phyloP scores from a whole-genome alignment of 1,140 invertebrate genomes.

The Macrocentrus cingulum region DNA sequence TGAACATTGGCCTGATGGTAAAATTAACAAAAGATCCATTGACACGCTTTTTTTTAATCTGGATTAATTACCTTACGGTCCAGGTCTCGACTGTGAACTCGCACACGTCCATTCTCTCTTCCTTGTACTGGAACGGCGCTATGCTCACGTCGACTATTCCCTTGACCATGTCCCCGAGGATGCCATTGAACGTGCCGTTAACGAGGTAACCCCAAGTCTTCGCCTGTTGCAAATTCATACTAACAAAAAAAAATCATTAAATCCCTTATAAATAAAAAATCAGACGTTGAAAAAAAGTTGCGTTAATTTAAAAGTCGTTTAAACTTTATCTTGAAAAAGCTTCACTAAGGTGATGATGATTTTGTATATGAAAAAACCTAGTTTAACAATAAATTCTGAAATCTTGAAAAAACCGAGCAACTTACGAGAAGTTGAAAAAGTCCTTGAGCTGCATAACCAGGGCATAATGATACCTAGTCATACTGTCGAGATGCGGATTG shows the following conservation, averaged over 20 bases:
- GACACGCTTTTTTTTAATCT: neutral
- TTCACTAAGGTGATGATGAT: no score
- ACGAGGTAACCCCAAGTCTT: constrained; percentile 67
- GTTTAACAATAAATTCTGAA: neutral
- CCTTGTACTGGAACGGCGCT: constrained; percentile 63
- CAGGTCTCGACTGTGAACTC: constrained; percentile 66
- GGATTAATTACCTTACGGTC: constrained; percentile 56
- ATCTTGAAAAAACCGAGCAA: neutral
- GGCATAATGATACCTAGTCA: constrained; percentile 65
- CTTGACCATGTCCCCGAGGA: constrained; percentile 64
- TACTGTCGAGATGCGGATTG: constrained; percentile 62
- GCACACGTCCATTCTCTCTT: constrained; percentile 61
- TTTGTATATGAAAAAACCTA: constrained; percentile 1
- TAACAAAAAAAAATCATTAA: constrained; percentile 2
- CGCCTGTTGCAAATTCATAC: constrained; percentile 57
- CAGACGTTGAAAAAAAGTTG: no score
- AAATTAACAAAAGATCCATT: constrained; percentile 1
- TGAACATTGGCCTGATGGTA: constrained; percentile 60
- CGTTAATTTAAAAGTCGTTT: no score
- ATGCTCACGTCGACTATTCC: constrained; percentile 64
- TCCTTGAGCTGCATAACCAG: constrained; percentile 62
- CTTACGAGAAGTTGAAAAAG: constrained; percentile 67
- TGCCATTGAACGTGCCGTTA: constrained; percentile 68
- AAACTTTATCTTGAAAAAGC: neutral
- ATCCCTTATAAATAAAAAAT: neutral